These are phyloP conservation scores for Spheniscus mendiculus DNA, from an alignment of 2,113 vertebrate genomes.

Conservation along the genomic window DNA sequence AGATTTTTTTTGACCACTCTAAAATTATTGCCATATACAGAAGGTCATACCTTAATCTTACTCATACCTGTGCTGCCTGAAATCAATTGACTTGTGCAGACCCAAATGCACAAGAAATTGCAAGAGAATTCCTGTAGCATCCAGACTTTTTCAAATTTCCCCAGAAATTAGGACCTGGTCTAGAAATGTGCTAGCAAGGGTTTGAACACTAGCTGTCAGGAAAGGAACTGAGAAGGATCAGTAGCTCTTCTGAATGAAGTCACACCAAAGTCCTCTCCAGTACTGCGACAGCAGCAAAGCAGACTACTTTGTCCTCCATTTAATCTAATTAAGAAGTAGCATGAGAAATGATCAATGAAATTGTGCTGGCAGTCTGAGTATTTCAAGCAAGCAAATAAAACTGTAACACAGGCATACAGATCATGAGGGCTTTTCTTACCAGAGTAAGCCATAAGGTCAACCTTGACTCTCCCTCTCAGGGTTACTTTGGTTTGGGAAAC, in stretches of 20 bases:
- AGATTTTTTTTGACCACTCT: background rate
- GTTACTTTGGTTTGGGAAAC: background rate
- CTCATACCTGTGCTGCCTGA: background rate
- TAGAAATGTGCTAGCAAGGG: background rate
- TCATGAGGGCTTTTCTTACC: background rate
- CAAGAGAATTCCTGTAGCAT: background rate
- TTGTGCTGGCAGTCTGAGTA: background rate
- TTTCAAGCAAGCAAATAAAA: background rate
- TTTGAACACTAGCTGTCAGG: background rate
- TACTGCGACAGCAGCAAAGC: background rate
- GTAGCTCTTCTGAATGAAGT: background rate
- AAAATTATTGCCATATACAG: background rate
- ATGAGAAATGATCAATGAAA: background rate
- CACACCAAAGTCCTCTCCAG: background rate
- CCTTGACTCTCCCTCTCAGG: background rate
- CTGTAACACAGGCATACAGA: background rate
- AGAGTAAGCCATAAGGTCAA: background rate
- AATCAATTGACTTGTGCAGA: background rate
- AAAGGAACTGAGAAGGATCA: background rate
- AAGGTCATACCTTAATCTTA: background rate
- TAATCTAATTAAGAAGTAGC: background rate
- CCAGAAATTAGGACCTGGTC: background rate
- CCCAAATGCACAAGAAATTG: background rate
- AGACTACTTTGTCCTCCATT: background rate
- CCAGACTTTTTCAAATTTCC: background rate